phyloP scores from a whole-genome alignment of 2,888 invertebrate genomes.

The Leucania comma region DNA sequence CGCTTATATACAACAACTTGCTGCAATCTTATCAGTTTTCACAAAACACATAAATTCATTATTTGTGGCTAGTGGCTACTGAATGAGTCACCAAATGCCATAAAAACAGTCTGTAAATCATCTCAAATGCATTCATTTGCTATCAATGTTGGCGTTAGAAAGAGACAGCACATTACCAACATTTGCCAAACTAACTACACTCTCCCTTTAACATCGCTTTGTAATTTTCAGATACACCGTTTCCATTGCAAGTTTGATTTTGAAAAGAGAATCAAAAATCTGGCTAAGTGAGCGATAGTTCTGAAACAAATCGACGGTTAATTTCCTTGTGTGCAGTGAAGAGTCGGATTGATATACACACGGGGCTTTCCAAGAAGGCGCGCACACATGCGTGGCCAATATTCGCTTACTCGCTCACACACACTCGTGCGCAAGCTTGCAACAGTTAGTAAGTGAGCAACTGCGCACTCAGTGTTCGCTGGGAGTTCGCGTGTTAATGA shows the following conservation, averaged over 20 bases:
- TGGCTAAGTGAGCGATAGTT: neutral
- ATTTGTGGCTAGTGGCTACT: neutral
- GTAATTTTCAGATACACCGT: neutral
- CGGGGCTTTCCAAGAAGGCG: constrained; percentile 71
- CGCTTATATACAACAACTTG: neutral
- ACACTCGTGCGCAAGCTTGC: constrained; percentile 49
- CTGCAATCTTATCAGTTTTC: constrained; percentile 35
- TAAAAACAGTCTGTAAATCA: constrained; percentile 8
- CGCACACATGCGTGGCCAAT: constrained; percentile 52
- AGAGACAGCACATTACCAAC: constrained; percentile 31
- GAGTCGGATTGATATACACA: constrained; percentile 45
- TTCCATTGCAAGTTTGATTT: constrained; percentile 19
- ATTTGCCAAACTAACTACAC: constrained; percentile 8
- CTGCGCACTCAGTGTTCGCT: constrained; percentile 51
- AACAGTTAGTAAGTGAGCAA: constrained; percentile 50
- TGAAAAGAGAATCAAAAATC: neutral
- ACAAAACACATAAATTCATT: constrained; percentile 24
- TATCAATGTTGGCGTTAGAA: constrained; percentile 46
- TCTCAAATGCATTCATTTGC: constrained; percentile 13
- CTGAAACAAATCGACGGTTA: constrained; percentile 29
- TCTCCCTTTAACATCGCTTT: neutral
- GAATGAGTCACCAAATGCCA: constrained; percentile 34
- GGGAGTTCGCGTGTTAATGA: constrained; percentile 32
- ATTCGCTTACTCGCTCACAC: constrained; percentile 35
- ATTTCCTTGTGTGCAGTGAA: constrained; percentile 58